Evolutionary conservation across 2,888 invertebrate genomes (phyloP).

Genomic region (Agonopterix alstromeriana): DNA sequence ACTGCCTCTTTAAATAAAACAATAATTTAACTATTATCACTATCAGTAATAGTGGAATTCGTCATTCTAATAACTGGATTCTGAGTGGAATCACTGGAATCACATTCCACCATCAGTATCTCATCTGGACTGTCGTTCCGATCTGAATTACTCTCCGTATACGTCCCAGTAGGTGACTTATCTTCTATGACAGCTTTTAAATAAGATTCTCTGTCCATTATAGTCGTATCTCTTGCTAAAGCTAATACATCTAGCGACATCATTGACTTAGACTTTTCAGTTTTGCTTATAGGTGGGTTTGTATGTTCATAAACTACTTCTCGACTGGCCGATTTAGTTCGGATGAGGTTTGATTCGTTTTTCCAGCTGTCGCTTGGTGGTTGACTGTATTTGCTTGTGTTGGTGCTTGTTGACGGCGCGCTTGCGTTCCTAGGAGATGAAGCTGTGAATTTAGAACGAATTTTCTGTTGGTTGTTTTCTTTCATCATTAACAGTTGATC

Average conservation of each 20-base stretch:
- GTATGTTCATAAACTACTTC: slow-evolving; percentile 51
- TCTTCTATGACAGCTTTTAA: slow-evolving; percentile 69
- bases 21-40: slow-evolving; percentile 55
- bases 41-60: slow-evolving; percentile 61
- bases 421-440: slow-evolving; percentile 54
- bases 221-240: slow-evolving; percentile 55
- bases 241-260: slow-evolving; percentile 67
- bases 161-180: slow-evolving; percentile 64
- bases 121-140: slow-evolving; percentile 67
- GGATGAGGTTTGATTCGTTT: slow-evolving; percentile 39
- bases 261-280: slow-evolving; percentile 67
- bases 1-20: not conserved
- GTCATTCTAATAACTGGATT: slow-evolving; percentile 70
- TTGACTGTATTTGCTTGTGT: slow-evolving; percentile 32
- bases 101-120: slow-evolving; percentile 67
- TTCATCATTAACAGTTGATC: slow-evolving; percentile 83
- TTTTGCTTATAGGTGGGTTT: slow-evolving; percentile 48
- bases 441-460: slow-evolving; percentile 63
- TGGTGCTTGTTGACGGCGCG: slow-evolving; percentile 58
- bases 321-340: slow-evolving; percentile 55
- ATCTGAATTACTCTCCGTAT: slow-evolving; percentile 67
- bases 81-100: slow-evolving; percentile 64
- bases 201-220: slow-evolving; percentile 62
- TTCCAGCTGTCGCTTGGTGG: slow-evolving; percentile 53
- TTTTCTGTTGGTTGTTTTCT: slow-evolving; percentile 74